Conservation (phyloP, 2,888 invertebrate species). For the Cloeon dipterum region DNA sequence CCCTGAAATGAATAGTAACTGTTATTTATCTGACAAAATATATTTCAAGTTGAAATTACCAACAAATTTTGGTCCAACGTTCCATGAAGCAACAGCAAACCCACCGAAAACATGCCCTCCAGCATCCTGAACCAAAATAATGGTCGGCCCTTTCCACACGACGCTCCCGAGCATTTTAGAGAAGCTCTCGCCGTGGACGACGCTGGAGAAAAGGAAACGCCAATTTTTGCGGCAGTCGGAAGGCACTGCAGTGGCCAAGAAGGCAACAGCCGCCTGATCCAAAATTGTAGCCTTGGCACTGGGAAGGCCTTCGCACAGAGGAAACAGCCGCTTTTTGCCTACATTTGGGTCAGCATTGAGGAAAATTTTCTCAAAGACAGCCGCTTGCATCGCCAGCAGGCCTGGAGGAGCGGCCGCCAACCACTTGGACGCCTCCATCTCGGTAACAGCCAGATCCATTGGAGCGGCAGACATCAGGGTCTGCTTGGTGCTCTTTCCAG, state of each 20-base stretch:
- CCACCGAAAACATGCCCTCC: constrained; percentile 74
- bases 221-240: constrained; percentile 51
- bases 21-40: constrained; percentile 1
- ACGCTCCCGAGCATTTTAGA: constrained; percentile 58
- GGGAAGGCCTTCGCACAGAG: constrained; percentile 3
- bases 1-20: constrained; percentile 17
- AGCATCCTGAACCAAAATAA: constrained; percentile 62
- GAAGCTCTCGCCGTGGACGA: constrained; percentile 77
- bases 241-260: constrained; percentile 59
- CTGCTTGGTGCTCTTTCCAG: background rate
- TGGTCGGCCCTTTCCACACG: constrained; percentile 54
- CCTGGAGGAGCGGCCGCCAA: constrained; percentile 3
- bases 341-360: background rate
- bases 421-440: constrained; percentile 4
- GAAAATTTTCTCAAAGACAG: constrained; percentile 4
- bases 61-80: constrained; percentile 46
- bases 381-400: constrained; percentile 4
- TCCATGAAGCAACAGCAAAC: constrained; percentile 61
- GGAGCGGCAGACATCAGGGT: constrained; percentile 2
- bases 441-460: constrained; percentile 1
- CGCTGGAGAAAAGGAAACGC: constrained; percentile 70
- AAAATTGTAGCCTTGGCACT: constrained; percentile 8
- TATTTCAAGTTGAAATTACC: constrained; percentile 21
- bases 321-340: constrained; percentile 2
- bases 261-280: constrained; percentile 54